Evolutionary conservation across 2,888 invertebrate species (phyloP).

Genomic region (Aphelenchoides bicaudatus): DNA sequence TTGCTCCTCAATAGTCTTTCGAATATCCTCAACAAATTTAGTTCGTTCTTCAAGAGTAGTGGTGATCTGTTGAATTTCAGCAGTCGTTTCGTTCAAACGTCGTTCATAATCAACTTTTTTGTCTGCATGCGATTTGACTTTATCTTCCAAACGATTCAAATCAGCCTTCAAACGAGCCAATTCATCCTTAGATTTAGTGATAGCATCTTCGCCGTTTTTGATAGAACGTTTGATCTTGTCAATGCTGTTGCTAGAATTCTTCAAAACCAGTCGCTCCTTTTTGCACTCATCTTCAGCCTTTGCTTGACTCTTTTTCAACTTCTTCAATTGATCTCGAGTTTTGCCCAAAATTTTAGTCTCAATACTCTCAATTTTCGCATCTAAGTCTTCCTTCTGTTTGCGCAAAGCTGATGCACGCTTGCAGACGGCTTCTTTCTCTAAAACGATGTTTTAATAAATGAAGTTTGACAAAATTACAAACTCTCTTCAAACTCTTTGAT

Average conservation of each 20-base stretch:
- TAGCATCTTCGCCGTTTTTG: conserved; percentile 7
- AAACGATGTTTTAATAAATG: background rate
- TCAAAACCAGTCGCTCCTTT: background rate
- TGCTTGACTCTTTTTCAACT: conserved; percentile 12
- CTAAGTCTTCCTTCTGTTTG: background rate
- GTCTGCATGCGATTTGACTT: no score
- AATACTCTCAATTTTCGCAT: conserved; percentile 38
- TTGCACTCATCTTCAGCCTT: conserved; percentile 15
- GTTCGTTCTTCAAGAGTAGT: no score
- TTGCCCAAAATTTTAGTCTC: conserved; percentile 21
- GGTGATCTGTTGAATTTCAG: no score
- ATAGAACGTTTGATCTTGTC: conserved; percentile 5
- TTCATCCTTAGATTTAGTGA: background rate
- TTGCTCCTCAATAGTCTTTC: no score
- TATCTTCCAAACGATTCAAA: no score
- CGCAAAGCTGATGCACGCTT: background rate
- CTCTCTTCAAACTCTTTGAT: conserved; percentile 8
- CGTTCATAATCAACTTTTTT: no score
- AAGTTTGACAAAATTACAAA: background rate
- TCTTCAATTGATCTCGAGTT: conserved; percentile 17
- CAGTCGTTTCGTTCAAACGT: no score
- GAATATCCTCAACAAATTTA: no score
- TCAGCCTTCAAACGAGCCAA: no score
- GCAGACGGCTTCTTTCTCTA: background rate
- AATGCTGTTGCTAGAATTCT: background rate